phyloP scores from a whole-genome alignment of 2,888 invertebrate species.

The Melinaea marsaeus region DNA sequence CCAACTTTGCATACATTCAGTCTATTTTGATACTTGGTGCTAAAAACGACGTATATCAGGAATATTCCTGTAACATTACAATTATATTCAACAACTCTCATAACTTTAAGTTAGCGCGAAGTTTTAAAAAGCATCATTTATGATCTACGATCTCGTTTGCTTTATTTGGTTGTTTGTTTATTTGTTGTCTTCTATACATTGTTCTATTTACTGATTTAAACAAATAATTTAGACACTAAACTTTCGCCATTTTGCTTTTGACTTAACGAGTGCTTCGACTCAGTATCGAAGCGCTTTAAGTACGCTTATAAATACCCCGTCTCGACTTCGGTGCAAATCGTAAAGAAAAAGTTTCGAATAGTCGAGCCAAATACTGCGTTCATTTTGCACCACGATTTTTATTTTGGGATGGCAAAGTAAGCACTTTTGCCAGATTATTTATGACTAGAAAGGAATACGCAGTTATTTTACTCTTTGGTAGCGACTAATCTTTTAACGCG shows the following conservation, averaged over 20 bases:
- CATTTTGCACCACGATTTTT: constrained; percentile 19
- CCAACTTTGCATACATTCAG: constrained; percentile 21
- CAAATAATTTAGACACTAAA: constrained; percentile 58
- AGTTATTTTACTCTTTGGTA: constrained; percentile 35
- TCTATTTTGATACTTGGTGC: constrained; percentile 15
- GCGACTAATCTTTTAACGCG: constrained; percentile 71
- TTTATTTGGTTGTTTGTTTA: neutral
- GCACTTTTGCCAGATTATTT: constrained; percentile 16
- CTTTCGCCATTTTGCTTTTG: constrained; percentile 40
- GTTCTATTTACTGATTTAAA: constrained; percentile 58
- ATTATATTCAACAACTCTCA: too few species aligned
- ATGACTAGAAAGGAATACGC: constrained; percentile 15
- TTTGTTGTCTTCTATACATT: constrained; percentile 46
- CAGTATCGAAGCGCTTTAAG: constrained; percentile 33
- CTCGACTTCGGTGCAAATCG: constrained; percentile 29
- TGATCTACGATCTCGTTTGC: too few species aligned
- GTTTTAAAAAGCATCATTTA: too few species aligned
- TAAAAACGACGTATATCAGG: constrained; percentile 7
- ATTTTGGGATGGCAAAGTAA: constrained; percentile 26
- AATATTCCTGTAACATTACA: too few species aligned
- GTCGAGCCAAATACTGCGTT: constrained; percentile 25
- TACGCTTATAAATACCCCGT: constrained; percentile 33
- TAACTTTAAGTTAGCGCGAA: too few species aligned
- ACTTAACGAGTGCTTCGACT: constrained; percentile 34
- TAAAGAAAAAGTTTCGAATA: constrained; percentile 31